Percentiles rank a stretch among this genome's conserved stretches.
phyloP scores from a whole-genome alignment of 1,140 invertebrate species.

The Monomorium pharaonis region DNA sequence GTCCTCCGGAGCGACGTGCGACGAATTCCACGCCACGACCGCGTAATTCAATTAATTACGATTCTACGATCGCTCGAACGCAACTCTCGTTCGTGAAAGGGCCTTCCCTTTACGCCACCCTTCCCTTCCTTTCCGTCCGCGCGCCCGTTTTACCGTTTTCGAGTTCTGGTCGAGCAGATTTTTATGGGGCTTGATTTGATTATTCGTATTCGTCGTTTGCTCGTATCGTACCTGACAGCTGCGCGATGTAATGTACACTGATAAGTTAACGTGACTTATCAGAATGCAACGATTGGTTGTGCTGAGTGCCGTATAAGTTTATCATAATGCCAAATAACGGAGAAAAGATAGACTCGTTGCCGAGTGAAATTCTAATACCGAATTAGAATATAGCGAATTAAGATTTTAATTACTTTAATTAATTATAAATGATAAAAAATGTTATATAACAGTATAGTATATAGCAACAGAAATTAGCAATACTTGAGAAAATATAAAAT shows the following conservation, averaged over 20 bases:
- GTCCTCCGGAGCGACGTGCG: conserved; percentile 20
- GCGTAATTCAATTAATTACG: conserved; percentile 54
- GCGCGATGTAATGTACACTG: neutral
- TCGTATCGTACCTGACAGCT: neutral
- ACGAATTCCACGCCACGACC: conserved; percentile 45
- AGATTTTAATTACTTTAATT: neutral
- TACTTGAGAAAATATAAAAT: neutral
- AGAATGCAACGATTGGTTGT: neutral
- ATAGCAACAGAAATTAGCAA: too few species aligned
- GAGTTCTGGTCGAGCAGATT: neutral
- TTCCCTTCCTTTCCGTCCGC: neutral
- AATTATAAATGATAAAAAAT: too few species aligned
- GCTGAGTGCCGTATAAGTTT: neutral
- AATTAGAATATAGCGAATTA: neutral
- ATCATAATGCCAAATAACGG: neutral
- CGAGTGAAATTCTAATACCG: neutral
- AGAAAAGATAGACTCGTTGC: neutral
- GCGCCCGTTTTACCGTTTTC: neutral
- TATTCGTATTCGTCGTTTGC: neutral
- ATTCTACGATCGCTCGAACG: conserved; percentile 38
- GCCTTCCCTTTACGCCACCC: neutral
- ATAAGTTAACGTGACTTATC: neutral
- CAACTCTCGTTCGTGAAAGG: conserved; percentile 46
- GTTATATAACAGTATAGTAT: too few species aligned
- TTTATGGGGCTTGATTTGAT: conserved; percentile 24